Conservation (phyloP, 2,888 invertebrate genomes). For the Esperia sulphurella region DNA sequence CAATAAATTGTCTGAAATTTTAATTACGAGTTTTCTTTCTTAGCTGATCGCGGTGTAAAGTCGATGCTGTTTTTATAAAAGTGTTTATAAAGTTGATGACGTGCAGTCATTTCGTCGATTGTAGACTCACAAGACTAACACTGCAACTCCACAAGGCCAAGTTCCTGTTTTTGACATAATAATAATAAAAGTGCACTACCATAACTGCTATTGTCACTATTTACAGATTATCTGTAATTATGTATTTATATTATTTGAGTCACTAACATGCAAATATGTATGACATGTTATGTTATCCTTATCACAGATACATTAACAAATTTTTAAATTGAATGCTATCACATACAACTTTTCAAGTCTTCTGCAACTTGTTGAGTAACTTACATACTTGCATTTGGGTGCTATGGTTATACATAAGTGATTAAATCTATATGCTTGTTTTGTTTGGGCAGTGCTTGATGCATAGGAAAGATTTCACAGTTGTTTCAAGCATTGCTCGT, state of each 20-base stretch:
- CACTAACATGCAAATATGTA: constrained; percentile 80
- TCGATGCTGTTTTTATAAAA: constrained; percentile 23
- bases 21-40: constrained; percentile 58
- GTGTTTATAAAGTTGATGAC: constrained; percentile 76
- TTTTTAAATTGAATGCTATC: constrained; percentile 64
- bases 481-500: constrained; percentile 58
- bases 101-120: constrained; percentile 66
- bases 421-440: constrained; percentile 72
- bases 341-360: constrained; percentile 50
- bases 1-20: constrained; percentile 77
- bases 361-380: constrained; percentile 64
- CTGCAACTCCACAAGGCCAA: constrained; percentile 79
- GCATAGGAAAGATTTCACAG: constrained; percentile 16
- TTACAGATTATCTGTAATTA: constrained; percentile 76
- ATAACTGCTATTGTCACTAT: constrained; percentile 75
- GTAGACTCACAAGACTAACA: constrained; percentile 78
- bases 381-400: constrained; percentile 80
- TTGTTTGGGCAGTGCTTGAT: constrained; percentile 59
- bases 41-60: constrained; percentile 45
- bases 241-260: constrained; percentile 79
- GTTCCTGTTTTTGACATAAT: constrained; percentile 73
- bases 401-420: constrained; percentile 77
- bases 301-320: constrained; percentile 69
- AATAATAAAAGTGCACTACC: constrained; percentile 73
- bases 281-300: constrained; percentile 61